Evolutionary conservation across 2,113 vertebrate genomes (phyloP), one percentile per base, ranked within the genome.

Genomic region (Oenanthe oenanthe): DNA sequence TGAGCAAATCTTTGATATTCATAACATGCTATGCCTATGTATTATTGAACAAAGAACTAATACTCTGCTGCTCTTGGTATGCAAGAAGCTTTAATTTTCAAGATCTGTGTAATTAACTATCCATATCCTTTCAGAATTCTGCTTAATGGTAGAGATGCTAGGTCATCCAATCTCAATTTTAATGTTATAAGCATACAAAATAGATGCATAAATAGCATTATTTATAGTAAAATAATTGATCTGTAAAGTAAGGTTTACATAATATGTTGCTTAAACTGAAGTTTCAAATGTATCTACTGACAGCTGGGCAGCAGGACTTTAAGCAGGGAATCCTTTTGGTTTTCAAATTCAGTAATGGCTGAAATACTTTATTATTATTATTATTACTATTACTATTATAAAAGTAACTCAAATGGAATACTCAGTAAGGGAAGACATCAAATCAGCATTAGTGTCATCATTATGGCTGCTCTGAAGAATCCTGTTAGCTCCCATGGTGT

Each of bases 381-480:
- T 40, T 62, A 36, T n/a, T 29, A 36, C 4, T 50, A 38, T 51
- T 38, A n/a, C 40, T 53, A 10, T 62, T 57, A 17, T 13, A 53
- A 62, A 74, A 71, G 32, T 45, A 60, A 53, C 45, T 85, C 31
- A 66, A 29, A 71, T 4, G 9, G 36, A 71, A 58, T 34, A n/a
- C 15, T 28, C 14, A 29, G 38, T 61, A 63, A 88, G 81, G 38
- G 32, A 80, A 74, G 62, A 56, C 40, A 65, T 70, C 1, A 4
- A 66, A 85, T 85, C 92, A 85, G 19, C 63, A 40, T 83, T 88
- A 68, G 15, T 71, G 74, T 66, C 60, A 79, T 66, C 81, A 70
- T 88, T 85, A 58, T 71, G 71, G 50, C 54, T 89, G 42, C 81
- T 94, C 86, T 76, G 58, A 92, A 95, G 66, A 75, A 48, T 72